Base-by-base conservation (phyloP, 2,888 invertebrate species). In the Chaetoderma sp. region DNA sequence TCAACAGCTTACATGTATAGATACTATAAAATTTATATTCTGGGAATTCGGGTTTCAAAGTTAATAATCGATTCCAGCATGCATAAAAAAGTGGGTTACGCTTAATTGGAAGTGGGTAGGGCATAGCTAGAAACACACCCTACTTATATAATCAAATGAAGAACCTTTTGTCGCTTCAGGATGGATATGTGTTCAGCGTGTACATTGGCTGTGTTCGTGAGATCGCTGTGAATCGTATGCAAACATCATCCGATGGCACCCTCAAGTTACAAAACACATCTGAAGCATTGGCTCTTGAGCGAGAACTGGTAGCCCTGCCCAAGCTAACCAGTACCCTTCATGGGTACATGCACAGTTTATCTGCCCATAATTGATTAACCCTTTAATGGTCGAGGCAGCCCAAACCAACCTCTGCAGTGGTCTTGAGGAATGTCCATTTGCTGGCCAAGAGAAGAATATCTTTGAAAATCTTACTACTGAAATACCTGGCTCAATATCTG, bases 121-220 rank as follows among this genome's bases (percentile, higher is more conserved):
- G n/a, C n/a, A n/a, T n/a, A n/a, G 42, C 6, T 42, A 2, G 6
- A 4, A 4, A 42, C n/a, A 42, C 42, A n/a, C 21, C 39, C 39
- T 13, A 36, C 10, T 36, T 36, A 10, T 8, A 13, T 36, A 5
- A n/a, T 5, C 21, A 21, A 18, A 18, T 42, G n/a, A n/a, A n/a
- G n/a, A n/a, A n/a, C n/a, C n/a, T n/a, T 5, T 2, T 4, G n/a
- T 42, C 42, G 21, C 42, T 5, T 42, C 71, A 90, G 89, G 88
- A 90, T 73, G 90, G 90, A 13, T 90, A 88, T 65, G 91, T 95
- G 0, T 97, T 95, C 84, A 89, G 93, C 0, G 85, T 97, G 23
- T 89, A 89, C 73, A 89, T 98, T 18, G 92, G 92, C 0, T 92
- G 94, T 78, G 91, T 91, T 23, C 93, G 94, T 79, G 96, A 98